Base-by-base conservation (phyloP, 2,888 invertebrate species). In the Aplocera efformata region DNA sequence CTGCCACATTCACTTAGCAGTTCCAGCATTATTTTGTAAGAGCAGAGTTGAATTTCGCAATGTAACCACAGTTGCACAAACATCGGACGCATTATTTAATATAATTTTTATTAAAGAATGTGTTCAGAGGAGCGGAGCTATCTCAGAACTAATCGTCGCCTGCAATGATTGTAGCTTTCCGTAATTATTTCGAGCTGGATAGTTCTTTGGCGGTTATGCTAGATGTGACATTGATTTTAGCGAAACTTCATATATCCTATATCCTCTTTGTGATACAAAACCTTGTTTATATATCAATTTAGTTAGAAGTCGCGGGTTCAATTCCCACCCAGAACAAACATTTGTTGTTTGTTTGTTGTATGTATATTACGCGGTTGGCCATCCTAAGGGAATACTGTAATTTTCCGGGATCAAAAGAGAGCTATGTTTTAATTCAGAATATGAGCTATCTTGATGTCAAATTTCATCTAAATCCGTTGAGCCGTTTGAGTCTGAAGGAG, bases 61-160 rank as follows among this genome's bases (percentile, higher is more conserved):
- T 8, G 32, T 30, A 31, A 34, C 37, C 32, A 42, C 32, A 28
- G 32, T 51, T 51, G 45, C 45, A 32, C 41, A 44, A 42, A 38
- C 44, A 40, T 48, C 24, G 42, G 37, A 67, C 67, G 70, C 68
- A 70, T 79, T 79, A 69, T 77, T 80, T 83, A 82, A 80, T 81
- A 80, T 73, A 79, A 79, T 81, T 82, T 82, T 82, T 82, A 80
- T 81, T 79, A 80, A 81, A 76, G 74, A 72, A 80, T 67, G 76
- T 67, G 79, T 65, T 72, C 81, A 79, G 76, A 77, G 77, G 63
- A 73, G 79, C 77, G 79, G 29, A 66, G 71, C 81, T 85, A 86
- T 88, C 86, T 77, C 42, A 38, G 35, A 58, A 64, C 73, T 82
- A 84, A 85, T 88, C 85, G 84, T 86, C 86, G 74, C 79, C 77